phyloP scores from a whole-genome alignment of 2,888 invertebrate genomes.

The Chymomyza procnemis region DNA sequence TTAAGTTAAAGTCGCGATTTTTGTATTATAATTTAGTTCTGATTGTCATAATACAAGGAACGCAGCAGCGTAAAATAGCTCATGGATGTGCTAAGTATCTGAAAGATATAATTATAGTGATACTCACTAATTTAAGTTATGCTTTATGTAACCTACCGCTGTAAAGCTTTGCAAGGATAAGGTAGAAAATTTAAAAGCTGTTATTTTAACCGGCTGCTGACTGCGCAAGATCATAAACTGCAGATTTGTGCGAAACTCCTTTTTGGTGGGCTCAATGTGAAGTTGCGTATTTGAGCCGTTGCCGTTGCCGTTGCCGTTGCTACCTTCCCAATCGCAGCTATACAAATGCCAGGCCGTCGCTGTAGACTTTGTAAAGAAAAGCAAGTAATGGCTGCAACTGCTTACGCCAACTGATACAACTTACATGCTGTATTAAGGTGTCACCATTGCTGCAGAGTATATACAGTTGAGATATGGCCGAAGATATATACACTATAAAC shows the following conservation, averaged over 20 bases:
- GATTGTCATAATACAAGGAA: constrained; percentile 66
- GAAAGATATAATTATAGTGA: constrained; percentile 15
- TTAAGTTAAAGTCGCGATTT: neutral
- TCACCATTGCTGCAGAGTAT: constrained; percentile 77
- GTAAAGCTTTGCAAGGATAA: constrained; percentile 76
- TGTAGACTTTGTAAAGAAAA: constrained; percentile 61
- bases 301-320: too few relatives aligned
- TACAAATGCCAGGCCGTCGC: constrained; percentile 71
- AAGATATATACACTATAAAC: constrained; percentile 76
- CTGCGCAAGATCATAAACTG: constrained; percentile 74
- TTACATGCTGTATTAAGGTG: constrained; percentile 75
- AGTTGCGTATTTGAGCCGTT: neutral
- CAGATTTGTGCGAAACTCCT: constrained; percentile 62
- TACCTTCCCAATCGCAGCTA: constrained; percentile 74
- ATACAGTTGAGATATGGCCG: constrained; percentile 74
- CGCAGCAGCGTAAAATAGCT: constrained; percentile 77
- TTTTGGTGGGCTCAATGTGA: constrained; percentile 46
- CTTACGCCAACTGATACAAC: constrained; percentile 46
- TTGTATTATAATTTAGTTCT: neutral
- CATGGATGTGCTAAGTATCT: constrained; percentile 78
- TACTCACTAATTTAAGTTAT: neutral
- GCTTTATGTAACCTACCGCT: constrained; percentile 48
- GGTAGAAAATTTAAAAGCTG: constrained; percentile 76
- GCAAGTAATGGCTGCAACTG: neutral
- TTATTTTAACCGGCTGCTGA: constrained; percentile 74